Evolutionary conservation across 1,140 invertebrate species (phyloP).

Genomic region (Drosophila busckii): DNA sequence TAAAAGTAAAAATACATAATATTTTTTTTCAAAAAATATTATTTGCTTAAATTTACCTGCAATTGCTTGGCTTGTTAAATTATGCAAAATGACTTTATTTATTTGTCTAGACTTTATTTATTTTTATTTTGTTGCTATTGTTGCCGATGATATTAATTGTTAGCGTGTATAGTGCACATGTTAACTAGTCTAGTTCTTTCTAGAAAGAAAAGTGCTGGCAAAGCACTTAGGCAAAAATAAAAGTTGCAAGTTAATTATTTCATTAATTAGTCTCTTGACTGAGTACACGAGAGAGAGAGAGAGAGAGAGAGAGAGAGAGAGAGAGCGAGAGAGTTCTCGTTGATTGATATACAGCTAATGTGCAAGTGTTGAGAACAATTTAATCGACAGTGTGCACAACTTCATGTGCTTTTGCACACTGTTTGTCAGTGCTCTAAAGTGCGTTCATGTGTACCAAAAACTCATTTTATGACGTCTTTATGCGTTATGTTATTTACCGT

Average conservation of each 20-base stretch:
- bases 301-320: no score
- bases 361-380: constrained; percentile 37
- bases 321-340: no score
- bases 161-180: constrained; percentile 34
- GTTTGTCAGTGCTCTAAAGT: constrained; percentile 21
- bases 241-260: constrained; percentile 61
- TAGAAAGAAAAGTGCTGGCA: constrained; percentile 35
- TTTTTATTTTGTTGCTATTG: constrained; percentile 29
- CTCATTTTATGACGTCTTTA: constrained; percentile 60
- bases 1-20: no score
- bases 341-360: constrained; percentile 38
- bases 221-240: constrained; percentile 51
- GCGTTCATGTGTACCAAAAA: constrained; percentile 49
- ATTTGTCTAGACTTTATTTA: constrained; percentile 13
- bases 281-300: constrained; percentile 13
- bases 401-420: constrained; percentile 1
- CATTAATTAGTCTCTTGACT: constrained; percentile 49
- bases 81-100: constrained; percentile 18
- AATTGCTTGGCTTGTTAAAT: neutral
- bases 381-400: neutral
- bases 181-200: neutral
- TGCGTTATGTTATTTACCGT: constrained; percentile 35
- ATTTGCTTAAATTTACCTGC: constrained; percentile 25
- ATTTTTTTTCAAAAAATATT: no score
- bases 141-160: constrained; percentile 52